These are phyloP conservation scores for Drosophila kambysellisi DNA, from an alignment of 2,888 invertebrate species.

Conservation along the genomic window DNA sequence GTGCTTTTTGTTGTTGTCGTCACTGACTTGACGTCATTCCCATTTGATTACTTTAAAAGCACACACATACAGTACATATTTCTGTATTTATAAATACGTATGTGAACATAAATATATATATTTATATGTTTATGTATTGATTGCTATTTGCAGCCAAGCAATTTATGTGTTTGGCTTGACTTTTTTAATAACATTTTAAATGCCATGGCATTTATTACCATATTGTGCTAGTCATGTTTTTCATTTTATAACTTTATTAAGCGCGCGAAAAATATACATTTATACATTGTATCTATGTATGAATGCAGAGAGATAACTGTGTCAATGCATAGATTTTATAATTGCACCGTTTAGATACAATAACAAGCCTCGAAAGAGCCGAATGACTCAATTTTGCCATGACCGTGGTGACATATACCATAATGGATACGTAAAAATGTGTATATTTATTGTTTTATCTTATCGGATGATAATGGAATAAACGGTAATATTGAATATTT, in stretches of 20 bases:
- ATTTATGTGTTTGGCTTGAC: conserved; percentile 68
- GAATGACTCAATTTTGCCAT: conserved; percentile 54
- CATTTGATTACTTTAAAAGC: conserved; percentile 34
- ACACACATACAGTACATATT: not conserved
- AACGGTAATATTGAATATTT: not conserved
- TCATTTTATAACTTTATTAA: conserved; percentile 70
- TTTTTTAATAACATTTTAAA: conserved; percentile 78
- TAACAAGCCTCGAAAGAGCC: conserved; percentile 32
- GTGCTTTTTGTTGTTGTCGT: conserved; percentile 29
- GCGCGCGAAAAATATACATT: conserved; percentile 55
- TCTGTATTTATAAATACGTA: conserved; percentile 24
- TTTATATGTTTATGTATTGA: conserved; percentile 46
- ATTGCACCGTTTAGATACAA: conserved; percentile 58
- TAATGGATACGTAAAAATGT: not conserved
- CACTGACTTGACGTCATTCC: conserved; percentile 65
- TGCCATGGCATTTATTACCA: conserved; percentile 80
- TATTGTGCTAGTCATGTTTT: conserved; percentile 68
- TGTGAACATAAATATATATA: conserved; percentile 1
- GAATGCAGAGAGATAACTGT: conserved; percentile 55
- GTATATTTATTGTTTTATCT: not conserved
- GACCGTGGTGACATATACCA: conserved; percentile 18
- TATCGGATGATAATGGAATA: not conserved
- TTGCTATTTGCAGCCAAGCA: conserved; percentile 65
- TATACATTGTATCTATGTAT: conserved; percentile 10
- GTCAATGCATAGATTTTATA: conserved; percentile 65